Evolutionary conservation across 2,797 vertebrate genomes (phyloP), one percentile per base, ranked within the genome.

Genomic region (Echiichthys vipera): DNA sequence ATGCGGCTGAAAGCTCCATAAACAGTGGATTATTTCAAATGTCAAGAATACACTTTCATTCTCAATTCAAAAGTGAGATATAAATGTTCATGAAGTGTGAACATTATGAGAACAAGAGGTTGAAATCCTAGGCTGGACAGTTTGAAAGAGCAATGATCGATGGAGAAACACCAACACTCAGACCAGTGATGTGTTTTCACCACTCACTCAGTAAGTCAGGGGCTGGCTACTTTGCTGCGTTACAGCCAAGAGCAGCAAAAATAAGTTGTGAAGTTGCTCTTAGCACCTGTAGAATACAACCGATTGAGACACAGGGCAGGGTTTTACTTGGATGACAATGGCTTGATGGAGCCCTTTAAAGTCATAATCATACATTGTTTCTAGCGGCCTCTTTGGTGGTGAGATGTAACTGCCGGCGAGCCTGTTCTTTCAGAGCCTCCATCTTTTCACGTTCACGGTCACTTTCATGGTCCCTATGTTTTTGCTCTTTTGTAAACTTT

Each of bases 101-200:
- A 46, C 20, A 63, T 25, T n/a, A n/a, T 27, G 17, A 39, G 2
- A 50, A 14, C n/a, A n/a, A n/a, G n/a, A n/a, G n/a, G n/a, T n/a
- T n/a, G n/a, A n/a, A n/a, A n/a, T n/a, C n/a, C n/a, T n/a, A n/a
- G n/a, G n/a, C n/a, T n/a, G n/a, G n/a, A n/a, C n/a, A n/a, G n/a
- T n/a, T 53, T 20, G 10, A 32, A 32, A 20, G 50, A 13, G 29
- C 30, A 53, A 34, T 18, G 3, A 22, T 20, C 43, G 13, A 12
- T 24, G 43, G 9, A 20, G n/a, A 49, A 9, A n/a, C n/a, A n/a
- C n/a, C n/a, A 18, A 8, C 29, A 0, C 18, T 3, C 18, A 0
- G 5, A 24, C 11, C 20, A 46, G 12, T 22, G 4, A 13, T 22
- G 20, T 11, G 2, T 32, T 29, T 32, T 32, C 29, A 24, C n/a